Conservation (phyloP, 2,113 vertebrate genomes). For the Felis chaus region DNA sequence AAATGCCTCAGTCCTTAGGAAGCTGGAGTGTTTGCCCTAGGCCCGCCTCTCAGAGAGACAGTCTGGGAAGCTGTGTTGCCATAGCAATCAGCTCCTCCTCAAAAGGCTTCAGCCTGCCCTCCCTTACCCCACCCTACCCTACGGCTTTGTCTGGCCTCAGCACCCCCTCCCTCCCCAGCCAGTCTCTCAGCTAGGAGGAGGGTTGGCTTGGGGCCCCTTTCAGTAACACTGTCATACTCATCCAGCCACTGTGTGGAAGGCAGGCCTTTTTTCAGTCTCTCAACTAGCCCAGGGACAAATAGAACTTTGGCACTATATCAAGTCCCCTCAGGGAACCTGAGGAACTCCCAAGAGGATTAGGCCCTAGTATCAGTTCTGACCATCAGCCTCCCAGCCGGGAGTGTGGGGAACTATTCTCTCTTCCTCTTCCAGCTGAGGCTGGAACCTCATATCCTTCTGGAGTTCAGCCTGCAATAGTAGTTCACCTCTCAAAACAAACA, state of each 20-base stretch:
- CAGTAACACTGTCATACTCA: slow-evolving; percentile 62
- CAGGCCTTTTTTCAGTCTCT: slow-evolving; percentile 16
- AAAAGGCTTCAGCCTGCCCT: slow-evolving; percentile 70
- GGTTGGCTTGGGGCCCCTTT: slow-evolving; percentile 27
- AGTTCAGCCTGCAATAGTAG: background rate
- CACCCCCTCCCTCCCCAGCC: slow-evolving; percentile 7
- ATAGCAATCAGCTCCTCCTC: slow-evolving; percentile 77
- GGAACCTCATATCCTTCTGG: background rate
- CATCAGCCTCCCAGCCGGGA: slow-evolving; percentile 12
- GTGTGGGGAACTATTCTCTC: background rate
- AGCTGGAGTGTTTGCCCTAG: background rate
- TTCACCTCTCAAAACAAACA: background rate
- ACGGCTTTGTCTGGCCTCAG: slow-evolving; percentile 56
- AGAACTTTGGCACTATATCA: slow-evolving; percentile 39
- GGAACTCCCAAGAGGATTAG: background rate
- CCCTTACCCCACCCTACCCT: slow-evolving; percentile 64
- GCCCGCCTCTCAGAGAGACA: slow-evolving; percentile 58
- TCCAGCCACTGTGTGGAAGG: slow-evolving; percentile 42
- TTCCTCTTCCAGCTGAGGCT: background rate
- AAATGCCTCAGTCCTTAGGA: slow-evolving; percentile 34
- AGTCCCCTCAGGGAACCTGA: slow-evolving; percentile 33
- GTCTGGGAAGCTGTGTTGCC: slow-evolving; percentile 74
- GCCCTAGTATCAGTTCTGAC: background rate
- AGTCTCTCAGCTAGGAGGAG: slow-evolving; percentile 44
- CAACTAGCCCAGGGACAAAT: slow-evolving; percentile 13